phyloP scores from a whole-genome alignment of 2,113 vertebrate genomes.

The Heptranchias perlo region DNA sequence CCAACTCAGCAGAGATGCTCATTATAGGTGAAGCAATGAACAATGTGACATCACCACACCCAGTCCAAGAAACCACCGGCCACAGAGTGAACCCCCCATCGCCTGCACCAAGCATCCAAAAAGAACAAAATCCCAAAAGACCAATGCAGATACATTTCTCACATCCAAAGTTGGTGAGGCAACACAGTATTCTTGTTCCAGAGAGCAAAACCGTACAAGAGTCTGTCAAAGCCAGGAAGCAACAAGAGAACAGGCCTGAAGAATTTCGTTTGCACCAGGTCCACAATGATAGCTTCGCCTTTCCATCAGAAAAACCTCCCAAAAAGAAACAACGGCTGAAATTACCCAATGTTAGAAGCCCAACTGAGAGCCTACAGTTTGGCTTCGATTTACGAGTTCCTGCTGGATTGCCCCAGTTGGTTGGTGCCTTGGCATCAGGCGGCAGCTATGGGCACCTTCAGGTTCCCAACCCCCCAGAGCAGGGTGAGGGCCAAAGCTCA shows the following conservation, averaged over 20 bases:
- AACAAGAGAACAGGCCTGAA: neutral
- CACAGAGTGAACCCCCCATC: neutral
- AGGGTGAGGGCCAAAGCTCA: neutral
- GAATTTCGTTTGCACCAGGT: neutral
- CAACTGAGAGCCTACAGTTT: neutral
- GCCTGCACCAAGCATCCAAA: neutral
- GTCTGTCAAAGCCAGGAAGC: neutral
- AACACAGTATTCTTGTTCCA: slow-evolving; percentile 40
- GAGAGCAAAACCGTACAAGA: slow-evolving; percentile 40
- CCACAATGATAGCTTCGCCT: slow-evolving; percentile 42
- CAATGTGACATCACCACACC: neutral
- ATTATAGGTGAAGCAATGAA: neutral
- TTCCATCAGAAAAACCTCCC: slow-evolving; percentile 65
- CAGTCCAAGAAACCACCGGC: neutral
- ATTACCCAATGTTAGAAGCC: no score
- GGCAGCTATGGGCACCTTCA: neutral
- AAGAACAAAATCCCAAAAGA: neutral
- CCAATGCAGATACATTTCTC: neutral
- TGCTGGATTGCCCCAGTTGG: no score
- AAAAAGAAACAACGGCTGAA: slow-evolving; percentile 7
- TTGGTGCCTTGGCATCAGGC: neutral
- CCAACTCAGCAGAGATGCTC: neutral
- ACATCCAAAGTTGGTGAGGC: slow-evolving; percentile 45
- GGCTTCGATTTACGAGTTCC: neutral
- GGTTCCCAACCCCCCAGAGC: neutral